Percentiles rank a stretch among this genome's conserved stretches.
Evolutionary conservation across 2,113 vertebrate species (phyloP).

Genomic region (Eubucco bourcierii): DNA sequence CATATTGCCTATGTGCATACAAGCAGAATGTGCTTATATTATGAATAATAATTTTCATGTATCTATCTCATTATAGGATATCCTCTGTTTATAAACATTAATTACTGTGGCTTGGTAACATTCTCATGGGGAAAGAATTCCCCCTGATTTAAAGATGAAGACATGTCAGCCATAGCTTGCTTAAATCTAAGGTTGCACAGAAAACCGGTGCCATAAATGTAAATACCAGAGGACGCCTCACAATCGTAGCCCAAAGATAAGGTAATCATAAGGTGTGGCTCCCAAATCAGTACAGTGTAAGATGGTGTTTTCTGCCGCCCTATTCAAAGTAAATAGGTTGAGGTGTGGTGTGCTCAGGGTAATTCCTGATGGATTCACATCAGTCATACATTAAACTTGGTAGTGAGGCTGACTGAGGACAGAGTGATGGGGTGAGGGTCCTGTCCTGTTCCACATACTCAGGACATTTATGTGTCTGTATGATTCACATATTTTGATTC

Average conservation of each 20-base stretch:
- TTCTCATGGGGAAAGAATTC: background rate
- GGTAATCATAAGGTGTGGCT: conserved; percentile 54
- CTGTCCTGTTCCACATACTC: background rate
- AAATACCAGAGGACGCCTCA: background rate
- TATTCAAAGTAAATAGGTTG: conserved; percentile 23
- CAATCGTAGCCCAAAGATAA: conserved; percentile 56
- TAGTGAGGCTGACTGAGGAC: background rate
- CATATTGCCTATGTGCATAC: background rate
- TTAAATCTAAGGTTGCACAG: background rate
- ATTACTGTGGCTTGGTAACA: conserved; percentile 31
- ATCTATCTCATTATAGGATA: background rate
- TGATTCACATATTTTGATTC: background rate
- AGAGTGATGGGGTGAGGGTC: background rate
- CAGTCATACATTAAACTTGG: background rate
- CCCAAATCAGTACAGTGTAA: conserved; percentile 6
- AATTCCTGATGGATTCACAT: background rate
- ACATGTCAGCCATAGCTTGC: background rate
- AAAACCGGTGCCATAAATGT: background rate
- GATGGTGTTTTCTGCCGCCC: background rate
- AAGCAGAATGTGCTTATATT: background rate
- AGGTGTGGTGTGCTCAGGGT: conserved; percentile 7
- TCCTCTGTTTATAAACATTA: conserved; percentile 17
- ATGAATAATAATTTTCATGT: background rate
- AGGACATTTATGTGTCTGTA: background rate
- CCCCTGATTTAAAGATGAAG: conserved; percentile 17